Conservation (phyloP, 2,888 invertebrate genomes). For the Dasysyrphus albostriatus region DNA sequence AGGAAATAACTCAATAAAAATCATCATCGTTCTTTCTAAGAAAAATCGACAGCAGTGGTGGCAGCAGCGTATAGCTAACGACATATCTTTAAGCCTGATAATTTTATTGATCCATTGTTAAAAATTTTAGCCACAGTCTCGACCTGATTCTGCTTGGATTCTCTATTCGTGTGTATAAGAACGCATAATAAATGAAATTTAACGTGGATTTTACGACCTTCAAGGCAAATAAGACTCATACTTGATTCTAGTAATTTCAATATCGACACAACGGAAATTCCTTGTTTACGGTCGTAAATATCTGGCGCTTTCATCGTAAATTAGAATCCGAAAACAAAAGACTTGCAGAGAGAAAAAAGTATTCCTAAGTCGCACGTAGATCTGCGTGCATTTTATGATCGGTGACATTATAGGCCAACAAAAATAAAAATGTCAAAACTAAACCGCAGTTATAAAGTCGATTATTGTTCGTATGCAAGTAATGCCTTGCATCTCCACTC, state of each 20-base stretch:
- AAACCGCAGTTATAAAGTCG: slow-evolving; percentile 73
- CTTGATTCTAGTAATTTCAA: slow-evolving; percentile 51
- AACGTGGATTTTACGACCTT: slow-evolving; percentile 58
- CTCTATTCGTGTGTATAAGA: slow-evolving; percentile 21
- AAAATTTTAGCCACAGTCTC: slow-evolving; percentile 61
- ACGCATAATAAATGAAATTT: slow-evolving; percentile 63
- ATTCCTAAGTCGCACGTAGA: slow-evolving; percentile 26
- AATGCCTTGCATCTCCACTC: slow-evolving; percentile 30
- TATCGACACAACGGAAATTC: slow-evolving; percentile 74
- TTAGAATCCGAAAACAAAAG: slow-evolving; percentile 70
- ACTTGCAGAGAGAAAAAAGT: slow-evolving; percentile 14
- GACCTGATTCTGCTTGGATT: slow-evolving; percentile 64
- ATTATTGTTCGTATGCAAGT: slow-evolving; percentile 61
- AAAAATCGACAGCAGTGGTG: background rate
- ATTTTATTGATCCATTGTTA: slow-evolving; percentile 71
- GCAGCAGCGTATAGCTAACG: background rate
- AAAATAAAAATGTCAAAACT: slow-evolving; percentile 71
- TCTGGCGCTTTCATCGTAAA: slow-evolving; percentile 75
- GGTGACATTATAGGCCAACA: slow-evolving; percentile 68
- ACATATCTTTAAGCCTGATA: slow-evolving; percentile 14
- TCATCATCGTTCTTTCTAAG: slow-evolving; percentile 21
- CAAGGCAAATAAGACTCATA: slow-evolving; percentile 3
- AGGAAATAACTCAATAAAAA: slow-evolving; percentile 72
- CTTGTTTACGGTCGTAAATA: slow-evolving; percentile 71
- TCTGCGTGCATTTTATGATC: slow-evolving; percentile 55